Evolutionary conservation across 2,113 vertebrate genomes (phyloP).

Genomic region (Phrynosoma blainvillii): DNA sequence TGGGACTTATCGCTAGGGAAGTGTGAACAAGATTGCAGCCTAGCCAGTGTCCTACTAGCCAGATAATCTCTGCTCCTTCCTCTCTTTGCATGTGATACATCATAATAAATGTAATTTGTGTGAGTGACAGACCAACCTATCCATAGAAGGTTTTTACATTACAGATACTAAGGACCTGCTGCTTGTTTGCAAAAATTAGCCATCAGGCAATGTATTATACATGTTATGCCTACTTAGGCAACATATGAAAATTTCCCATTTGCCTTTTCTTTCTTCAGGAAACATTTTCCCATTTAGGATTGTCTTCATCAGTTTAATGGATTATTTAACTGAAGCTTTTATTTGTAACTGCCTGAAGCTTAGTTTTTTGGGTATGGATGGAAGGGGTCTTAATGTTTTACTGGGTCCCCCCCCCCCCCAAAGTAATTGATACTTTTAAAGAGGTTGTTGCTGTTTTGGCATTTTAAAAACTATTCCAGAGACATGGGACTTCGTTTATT

Average conservation of each 20-base stretch:
- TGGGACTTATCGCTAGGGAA: neutral
- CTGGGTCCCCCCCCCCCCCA: too few relatives aligned
- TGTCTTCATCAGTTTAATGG: neutral
- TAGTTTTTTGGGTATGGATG: neutral
- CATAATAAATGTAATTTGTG: neutral
- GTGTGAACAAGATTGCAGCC: neutral
- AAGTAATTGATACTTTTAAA: neutral
- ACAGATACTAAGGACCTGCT: too few relatives aligned
- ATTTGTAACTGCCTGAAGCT: neutral
- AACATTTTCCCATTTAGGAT: neutral
- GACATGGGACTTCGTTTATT: neutral
- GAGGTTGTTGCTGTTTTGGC: neutral
- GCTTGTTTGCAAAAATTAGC: too few relatives aligned
- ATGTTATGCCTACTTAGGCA: neutral
- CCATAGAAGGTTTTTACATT: neutral
- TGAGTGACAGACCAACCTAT: neutral
- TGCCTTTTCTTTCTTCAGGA: neutral
- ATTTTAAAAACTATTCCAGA: neutral
- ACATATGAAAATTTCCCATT: neutral
- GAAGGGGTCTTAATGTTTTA: neutral
- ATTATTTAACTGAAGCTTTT: neutral
- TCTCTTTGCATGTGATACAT: neutral
- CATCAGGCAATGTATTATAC: too few relatives aligned
- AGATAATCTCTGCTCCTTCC: neutral
- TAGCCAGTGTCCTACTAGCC: neutral